These are phyloP conservation scores for Agelastica alni DNA, from an alignment of 2,888 invertebrate species.

Conservation along the genomic window DNA sequence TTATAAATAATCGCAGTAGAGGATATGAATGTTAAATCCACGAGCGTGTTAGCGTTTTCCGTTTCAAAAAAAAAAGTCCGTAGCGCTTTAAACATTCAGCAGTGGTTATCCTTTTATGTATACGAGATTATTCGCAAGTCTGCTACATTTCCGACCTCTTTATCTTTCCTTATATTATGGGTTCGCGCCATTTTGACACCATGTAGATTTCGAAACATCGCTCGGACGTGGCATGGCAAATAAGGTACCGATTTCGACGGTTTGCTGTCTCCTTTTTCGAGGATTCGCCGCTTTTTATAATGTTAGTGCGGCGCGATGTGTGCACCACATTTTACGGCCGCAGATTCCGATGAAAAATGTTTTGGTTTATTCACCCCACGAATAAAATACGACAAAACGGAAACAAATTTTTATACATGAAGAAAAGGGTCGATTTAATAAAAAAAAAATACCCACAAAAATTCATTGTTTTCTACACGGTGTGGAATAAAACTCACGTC, in stretches of 20 bases:
- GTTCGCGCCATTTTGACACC: slow-evolving; percentile 47
- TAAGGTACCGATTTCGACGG: slow-evolving; percentile 30
- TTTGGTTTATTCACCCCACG: slow-evolving; percentile 6
- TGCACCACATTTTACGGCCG: slow-evolving; percentile 4
- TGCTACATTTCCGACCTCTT: slow-evolving; percentile 44
- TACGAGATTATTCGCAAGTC: slow-evolving; percentile 41
- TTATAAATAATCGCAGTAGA: not conserved
- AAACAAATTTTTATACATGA: too few relatives aligned
- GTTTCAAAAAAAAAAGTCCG: slow-evolving; percentile 31
- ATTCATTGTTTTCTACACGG: too few relatives aligned
- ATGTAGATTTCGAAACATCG: slow-evolving; percentile 46
- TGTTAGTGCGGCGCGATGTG: slow-evolving; percentile 5
- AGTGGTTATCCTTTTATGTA: slow-evolving; percentile 50
- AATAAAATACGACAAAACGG: too few relatives aligned
- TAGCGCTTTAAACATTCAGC: slow-evolving; percentile 56
- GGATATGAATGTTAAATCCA: not conserved
- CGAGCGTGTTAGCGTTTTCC: not conserved
- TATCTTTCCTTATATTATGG: slow-evolving; percentile 47
- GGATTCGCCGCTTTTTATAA: slow-evolving; percentile 10
- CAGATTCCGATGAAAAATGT: slow-evolving; percentile 6
- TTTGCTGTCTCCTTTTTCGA: slow-evolving; percentile 14
- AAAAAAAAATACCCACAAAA: too few relatives aligned
- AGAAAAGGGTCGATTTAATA: too few relatives aligned
- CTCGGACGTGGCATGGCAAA: slow-evolving; percentile 47
- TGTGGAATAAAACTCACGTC: too few relatives aligned